Conservation (phyloP, 2,113 vertebrate genomes). For the Scomber scombrus region DNA sequence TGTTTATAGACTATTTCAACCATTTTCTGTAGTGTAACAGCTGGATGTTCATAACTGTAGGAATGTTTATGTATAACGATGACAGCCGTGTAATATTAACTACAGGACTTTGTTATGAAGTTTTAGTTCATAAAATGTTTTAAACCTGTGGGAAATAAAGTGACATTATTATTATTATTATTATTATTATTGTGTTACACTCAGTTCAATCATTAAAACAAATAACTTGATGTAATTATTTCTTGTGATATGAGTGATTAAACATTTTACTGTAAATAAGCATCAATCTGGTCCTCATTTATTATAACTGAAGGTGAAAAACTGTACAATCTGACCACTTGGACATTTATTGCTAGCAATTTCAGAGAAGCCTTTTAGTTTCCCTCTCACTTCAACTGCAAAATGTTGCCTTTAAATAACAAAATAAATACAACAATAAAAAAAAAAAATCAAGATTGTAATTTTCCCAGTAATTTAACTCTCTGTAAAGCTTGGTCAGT, state of each 20-base stretch:
- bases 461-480: too few relatives aligned
- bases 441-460: too few relatives aligned
- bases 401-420: too few relatives aligned
- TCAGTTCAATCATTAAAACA: conserved; percentile 4
- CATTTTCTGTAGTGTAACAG: neutral
- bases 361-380: neutral
- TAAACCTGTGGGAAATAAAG: neutral
- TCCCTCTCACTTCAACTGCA: too few relatives aligned
- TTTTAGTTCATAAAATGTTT: conserved; percentile 7
- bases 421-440: too few relatives aligned
- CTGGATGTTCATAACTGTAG: conserved; percentile 22
- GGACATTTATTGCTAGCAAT: neutral
- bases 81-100: conserved; percentile 31
- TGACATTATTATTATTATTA: neutral
- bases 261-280: conserved; percentile 16
- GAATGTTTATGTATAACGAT: conserved; percentile 12
- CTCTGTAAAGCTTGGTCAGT: too few relatives aligned
- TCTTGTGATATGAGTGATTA: conserved; percentile 25
- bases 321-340: neutral
- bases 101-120: conserved; percentile 14
- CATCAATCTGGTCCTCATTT: neutral
- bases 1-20: neutral
- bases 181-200: neutral
- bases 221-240: neutral
- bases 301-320: neutral